Base-by-base conservation (phyloP, 2,888 invertebrate genomes). In the Ashinkailepas kermadecensis region DNA sequence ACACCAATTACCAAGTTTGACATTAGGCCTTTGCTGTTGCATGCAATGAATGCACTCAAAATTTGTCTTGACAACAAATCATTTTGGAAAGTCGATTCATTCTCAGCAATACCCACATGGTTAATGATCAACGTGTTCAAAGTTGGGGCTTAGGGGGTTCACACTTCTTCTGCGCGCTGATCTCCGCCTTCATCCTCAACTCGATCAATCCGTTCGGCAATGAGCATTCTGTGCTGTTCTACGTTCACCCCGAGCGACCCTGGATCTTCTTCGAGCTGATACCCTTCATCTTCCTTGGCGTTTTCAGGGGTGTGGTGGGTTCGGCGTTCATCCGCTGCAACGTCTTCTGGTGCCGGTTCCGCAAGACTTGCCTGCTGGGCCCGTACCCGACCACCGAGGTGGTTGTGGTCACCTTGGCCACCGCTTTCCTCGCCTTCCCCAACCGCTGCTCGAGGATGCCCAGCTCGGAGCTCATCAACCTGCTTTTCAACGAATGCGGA, bases 181-280 rank as follows among this genome's bases (percentile, higher is more conserved):
- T 99, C 83, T 99, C 99, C 0, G 99, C 97, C 9, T 98, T 99
- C 88, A 94, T 99, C 81, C 89, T 99, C 82, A 91, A 97, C 82
- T 96, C 97, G 13, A 95, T 99, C 86, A 99, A 99, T 89, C 99
- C 99, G 3, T 99, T 99, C 88, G 99, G 99, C 81, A 99, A 98
- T 87, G 97, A 99, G 87, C 97, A 99, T 87, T 96, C 98, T 2
- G 99, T 99, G 62, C 90, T 99, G 82, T 99, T 99, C 89, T 98
- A 95, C 88, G 97, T 99, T 15, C 97, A 99, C 88, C 99, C 99
- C 89, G 96, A 94, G 88, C 95, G 96, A 87, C 97, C 97, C 0
- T 99, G 99, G 99, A 96, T 97, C 88, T 97, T 99, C 88, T 95
- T 98, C 86, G 99, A 99, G 88, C 90, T 99, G 57, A 93, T 99